Evolutionary conservation across 2,888 invertebrate genomes (phyloP).

Genomic region (Caenorhabditis drosophilae): DNA sequence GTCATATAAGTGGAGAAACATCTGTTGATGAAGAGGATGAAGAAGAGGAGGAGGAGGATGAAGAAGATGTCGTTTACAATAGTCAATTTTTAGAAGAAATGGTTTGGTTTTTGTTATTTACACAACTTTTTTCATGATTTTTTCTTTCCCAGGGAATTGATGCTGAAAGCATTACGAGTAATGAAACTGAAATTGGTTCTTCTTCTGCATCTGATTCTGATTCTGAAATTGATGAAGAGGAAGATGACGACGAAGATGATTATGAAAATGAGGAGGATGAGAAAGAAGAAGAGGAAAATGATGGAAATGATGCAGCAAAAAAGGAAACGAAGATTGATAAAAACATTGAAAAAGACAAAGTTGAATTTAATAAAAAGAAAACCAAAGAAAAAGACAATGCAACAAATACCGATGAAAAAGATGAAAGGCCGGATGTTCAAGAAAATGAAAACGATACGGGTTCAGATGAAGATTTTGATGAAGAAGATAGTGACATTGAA

Average conservation of each 20-base stretch:
- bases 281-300: not conserved
- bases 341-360: no score
- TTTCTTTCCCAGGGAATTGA: no score
- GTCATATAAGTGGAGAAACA: no score
- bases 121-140: no score
- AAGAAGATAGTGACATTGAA: conserved; percentile 1
- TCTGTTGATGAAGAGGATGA: conserved; percentile 1
- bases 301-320: not conserved
- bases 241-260: not conserved
- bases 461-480: conserved; percentile 3
- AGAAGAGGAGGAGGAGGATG: conserved; percentile 2
- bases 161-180: no score
- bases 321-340: no score
- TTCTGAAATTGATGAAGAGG: not conserved
- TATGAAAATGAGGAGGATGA: not conserved
- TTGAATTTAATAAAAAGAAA: no score
- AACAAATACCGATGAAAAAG: not conserved
- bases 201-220: not conserved
- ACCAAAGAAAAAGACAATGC: not conserved
- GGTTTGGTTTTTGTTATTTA: no score
- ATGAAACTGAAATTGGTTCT: not conserved
- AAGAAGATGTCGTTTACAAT: not conserved
- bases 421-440: not conserved
- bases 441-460: not conserved
- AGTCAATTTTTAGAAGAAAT: not conserved